Base-by-base conservation (phyloP, 2,113 vertebrate genomes). In the Panurus biarmicus region DNA sequence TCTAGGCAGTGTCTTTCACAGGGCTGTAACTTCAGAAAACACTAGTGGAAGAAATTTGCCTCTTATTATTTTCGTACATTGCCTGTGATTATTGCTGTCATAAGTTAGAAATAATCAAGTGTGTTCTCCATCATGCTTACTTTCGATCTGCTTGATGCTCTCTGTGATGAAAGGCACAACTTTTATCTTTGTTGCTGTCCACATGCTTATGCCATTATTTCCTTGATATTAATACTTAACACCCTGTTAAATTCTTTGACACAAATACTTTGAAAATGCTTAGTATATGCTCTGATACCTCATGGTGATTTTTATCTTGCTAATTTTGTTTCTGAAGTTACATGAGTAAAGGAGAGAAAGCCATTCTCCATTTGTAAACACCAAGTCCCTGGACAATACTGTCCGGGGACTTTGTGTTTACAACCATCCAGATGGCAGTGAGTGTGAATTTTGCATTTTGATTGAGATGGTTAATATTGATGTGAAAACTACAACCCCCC, bases 361-460 rank as follows among this genome's bases (percentile, higher is more conserved):
- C 28, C n/a, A 36, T 66, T 86, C 54, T 86, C 61, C 71, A 35
- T 81, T 85, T 88, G n/a, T 70, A 94, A 87, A 75, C 54, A 66
- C 8, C 8, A 93, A 66, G 50, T 85, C 57, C 64, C 44, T 0
- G 2, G 60, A 83, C 61, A 87, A 19, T 70, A 56, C 6, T 44
- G 35, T 76, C 56, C 2, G 0, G 7, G 47, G 48, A 70, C 22
- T 62, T 62, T 14, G 26, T 70, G 26, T 64, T 83, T 62, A 77
- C 38, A 79, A 17, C 18, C 58, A 88, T 95, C 85, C 93, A 95
- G 94, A 87, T 93, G 85, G 83, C 88, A 85, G n/a, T 28, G 48
- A 94, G 66, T 35, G 35, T 71, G 88, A 94, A 87, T 91, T 88
- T 72, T 94, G 69, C 73, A 85, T 94, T 90, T 90, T 89, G 82